Evolutionary conservation across 2,797 vertebrate species (phyloP).

Genomic region (Megalops cyprinoides): DNA sequence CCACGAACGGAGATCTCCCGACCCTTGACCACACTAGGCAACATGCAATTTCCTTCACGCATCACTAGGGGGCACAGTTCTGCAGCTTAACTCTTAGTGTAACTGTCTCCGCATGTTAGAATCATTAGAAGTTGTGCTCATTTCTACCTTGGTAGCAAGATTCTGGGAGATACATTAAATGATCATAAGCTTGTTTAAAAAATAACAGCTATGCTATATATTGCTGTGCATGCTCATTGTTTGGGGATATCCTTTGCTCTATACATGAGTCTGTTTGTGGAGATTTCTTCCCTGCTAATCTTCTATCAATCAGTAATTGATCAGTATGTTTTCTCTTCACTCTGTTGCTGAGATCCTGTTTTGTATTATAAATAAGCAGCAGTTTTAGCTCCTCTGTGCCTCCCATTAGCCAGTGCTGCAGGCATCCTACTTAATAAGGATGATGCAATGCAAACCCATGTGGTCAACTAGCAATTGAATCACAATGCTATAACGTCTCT

Average conservation of each 20-base stretch:
- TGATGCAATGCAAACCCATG: background rate
- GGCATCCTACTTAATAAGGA: background rate
- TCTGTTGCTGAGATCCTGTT: background rate
- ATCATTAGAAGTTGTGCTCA: too few relatives aligned
- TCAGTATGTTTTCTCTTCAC: background rate
- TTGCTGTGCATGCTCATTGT: background rate
- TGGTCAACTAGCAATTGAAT: background rate
- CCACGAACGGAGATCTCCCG: too few relatives aligned
- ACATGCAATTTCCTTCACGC: background rate
- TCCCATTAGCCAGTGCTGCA: background rate
- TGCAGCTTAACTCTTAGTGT: background rate
- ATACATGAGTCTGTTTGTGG: background rate
- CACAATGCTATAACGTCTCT: too few relatives aligned
- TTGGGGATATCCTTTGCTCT: background rate
- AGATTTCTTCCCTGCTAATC: background rate
- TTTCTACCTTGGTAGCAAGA: too few relatives aligned
- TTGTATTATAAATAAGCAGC: background rate
- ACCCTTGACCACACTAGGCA: too few relatives aligned
- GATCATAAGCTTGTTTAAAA: too few relatives aligned
- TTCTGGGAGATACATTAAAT: too few relatives aligned
- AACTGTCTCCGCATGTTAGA: too few relatives aligned
- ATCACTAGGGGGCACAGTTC: conserved; percentile 2
- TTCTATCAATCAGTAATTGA: background rate
- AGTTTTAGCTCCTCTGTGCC: background rate
- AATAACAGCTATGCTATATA: too few relatives aligned